phyloP scores from a whole-genome alignment of 2,797 vertebrate genomes.

The Thaleichthys pacificus region DNA sequence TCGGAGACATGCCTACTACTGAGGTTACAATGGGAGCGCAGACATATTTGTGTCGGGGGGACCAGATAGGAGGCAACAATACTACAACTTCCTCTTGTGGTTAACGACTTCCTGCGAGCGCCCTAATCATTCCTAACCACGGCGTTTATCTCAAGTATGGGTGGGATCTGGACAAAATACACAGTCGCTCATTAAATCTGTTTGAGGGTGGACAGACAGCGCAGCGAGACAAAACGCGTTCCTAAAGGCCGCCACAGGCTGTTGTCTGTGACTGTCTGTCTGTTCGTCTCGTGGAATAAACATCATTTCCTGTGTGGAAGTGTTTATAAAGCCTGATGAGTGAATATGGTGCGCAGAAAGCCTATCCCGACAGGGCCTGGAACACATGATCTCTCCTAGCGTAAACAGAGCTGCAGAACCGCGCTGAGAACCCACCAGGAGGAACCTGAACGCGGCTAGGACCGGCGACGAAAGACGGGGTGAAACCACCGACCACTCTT shows the following conservation, averaged over 20 bases:
- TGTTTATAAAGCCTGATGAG: slow-evolving; percentile 70
- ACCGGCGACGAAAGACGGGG: slow-evolving; percentile 43
- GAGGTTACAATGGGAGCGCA: background rate
- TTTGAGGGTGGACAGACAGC: background rate
- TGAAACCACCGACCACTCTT: slow-evolving; percentile 29
- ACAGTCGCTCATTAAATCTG: background rate
- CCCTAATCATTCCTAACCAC: slow-evolving; percentile 42
- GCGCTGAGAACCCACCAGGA: too few species aligned
- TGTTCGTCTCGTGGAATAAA: slow-evolving; percentile 72
- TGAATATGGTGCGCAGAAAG: slow-evolving; percentile 61
- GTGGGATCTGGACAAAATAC: slow-evolving; percentile 19
- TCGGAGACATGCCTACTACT: background rate
- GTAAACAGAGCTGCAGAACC: slow-evolving; percentile 52
- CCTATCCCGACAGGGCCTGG: slow-evolving; percentile 48
- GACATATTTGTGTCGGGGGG: slow-evolving; percentile 1
- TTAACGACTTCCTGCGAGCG: slow-evolving; percentile 58
- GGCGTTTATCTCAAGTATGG: slow-evolving; percentile 26
- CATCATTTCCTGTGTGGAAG: slow-evolving; percentile 71
- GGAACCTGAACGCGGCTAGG: slow-evolving; percentile 16
- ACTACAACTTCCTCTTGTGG: slow-evolving; percentile 64
- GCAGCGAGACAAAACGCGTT: too few species aligned
- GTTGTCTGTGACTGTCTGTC: slow-evolving; percentile 51
- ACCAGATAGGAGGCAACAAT: slow-evolving; percentile 39
- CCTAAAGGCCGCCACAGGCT: slow-evolving; percentile 41
- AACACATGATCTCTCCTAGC: slow-evolving; percentile 46